These are phyloP conservation scores for Drosophila ezoana DNA, from an alignment of 2,888 invertebrate genomes.

Conservation along the genomic window DNA sequence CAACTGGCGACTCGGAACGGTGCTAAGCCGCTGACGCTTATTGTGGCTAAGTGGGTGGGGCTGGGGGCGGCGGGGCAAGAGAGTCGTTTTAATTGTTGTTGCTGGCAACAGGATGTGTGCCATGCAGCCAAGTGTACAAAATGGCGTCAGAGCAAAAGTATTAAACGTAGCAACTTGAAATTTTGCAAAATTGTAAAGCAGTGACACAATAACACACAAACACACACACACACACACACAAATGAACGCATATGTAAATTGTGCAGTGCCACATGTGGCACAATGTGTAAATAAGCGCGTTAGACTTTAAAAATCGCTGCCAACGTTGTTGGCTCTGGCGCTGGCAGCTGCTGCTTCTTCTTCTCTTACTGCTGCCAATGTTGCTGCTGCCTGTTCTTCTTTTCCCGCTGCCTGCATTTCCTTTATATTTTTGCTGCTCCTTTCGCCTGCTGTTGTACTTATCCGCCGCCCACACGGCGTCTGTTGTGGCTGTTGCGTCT, in stretches of 20 bases:
- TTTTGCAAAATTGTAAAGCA: constrained; percentile 48
- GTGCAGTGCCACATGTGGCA: constrained; percentile 60
- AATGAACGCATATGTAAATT: constrained; percentile 38
- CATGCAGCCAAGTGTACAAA: constrained; percentile 61
- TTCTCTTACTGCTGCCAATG: constrained; percentile 5
- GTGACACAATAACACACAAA: constrained; percentile 48
- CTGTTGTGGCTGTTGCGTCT: constrained; percentile 45
- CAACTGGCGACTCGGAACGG: constrained; percentile 45
- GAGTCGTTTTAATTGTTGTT: constrained; percentile 56
- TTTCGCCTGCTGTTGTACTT: constrained; percentile 20
- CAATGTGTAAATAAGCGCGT: constrained; percentile 72
- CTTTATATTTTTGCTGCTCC: constrained; percentile 3
- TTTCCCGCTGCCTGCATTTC: constrained; percentile 1
- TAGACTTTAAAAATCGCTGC: constrained; percentile 67
- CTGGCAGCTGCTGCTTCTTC: constrained; percentile 9
- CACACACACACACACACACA: constrained; percentile 15
- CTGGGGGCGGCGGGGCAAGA: not conserved
- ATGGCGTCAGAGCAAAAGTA: constrained; percentile 61
- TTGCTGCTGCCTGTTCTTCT: constrained; percentile 1
- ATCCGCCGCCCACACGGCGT: constrained; percentile 40
- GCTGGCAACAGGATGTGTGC: constrained; percentile 52
- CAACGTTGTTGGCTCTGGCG: constrained; percentile 25
- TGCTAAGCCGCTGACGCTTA: constrained; percentile 53
- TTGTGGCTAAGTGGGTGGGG: constrained; percentile 21
- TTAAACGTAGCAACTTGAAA: constrained; percentile 63